A percentile compares a stretch with the other conserved stretches of the same genome.
phyloP scores from a whole-genome alignment of 2,113 vertebrate genomes.

The Diadophis punctatus region DNA sequence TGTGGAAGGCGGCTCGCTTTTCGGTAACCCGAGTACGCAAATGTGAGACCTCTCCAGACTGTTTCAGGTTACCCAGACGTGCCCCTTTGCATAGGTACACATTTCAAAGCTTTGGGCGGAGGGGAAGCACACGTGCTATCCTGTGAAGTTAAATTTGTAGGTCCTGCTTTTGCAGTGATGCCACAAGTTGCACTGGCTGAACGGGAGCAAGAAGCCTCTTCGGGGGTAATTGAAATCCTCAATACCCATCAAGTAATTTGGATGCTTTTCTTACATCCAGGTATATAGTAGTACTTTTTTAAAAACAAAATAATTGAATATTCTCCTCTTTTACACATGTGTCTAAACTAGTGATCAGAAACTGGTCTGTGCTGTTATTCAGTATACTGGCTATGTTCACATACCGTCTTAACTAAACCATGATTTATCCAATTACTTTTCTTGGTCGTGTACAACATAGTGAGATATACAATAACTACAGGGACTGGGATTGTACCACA shows the following conservation, averaged over 20 bases:
- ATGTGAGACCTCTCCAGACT: not conserved
- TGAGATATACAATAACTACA: not conserved
- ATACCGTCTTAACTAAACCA: not conserved
- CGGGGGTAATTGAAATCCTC: not conserved
- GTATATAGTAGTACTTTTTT: not conserved
- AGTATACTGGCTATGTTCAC: not conserved
- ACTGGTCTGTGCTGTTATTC: not conserved
- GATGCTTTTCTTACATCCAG: not conserved
- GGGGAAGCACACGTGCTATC: not conserved
- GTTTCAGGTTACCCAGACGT: not conserved
- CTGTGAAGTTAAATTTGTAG: not conserved
- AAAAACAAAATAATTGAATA: not conserved
- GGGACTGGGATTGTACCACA: not conserved
- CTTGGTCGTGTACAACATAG: not conserved
- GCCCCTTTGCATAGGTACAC: too few relatives aligned
- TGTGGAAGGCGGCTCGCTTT: not conserved
- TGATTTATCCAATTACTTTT: not conserved
- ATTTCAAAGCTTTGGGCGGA: not conserved
- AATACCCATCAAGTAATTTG: too few relatives aligned
- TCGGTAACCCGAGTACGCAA: too few relatives aligned
- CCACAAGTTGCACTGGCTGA: not conserved
- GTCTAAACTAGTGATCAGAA: not conserved
- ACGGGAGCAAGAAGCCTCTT: not conserved
- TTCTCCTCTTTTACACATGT: not conserved
- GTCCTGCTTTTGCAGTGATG: not conserved